Evolutionary conservation across 2,888 invertebrate species (phyloP).

Genomic region (Catotricha subobsoleta): DNA sequence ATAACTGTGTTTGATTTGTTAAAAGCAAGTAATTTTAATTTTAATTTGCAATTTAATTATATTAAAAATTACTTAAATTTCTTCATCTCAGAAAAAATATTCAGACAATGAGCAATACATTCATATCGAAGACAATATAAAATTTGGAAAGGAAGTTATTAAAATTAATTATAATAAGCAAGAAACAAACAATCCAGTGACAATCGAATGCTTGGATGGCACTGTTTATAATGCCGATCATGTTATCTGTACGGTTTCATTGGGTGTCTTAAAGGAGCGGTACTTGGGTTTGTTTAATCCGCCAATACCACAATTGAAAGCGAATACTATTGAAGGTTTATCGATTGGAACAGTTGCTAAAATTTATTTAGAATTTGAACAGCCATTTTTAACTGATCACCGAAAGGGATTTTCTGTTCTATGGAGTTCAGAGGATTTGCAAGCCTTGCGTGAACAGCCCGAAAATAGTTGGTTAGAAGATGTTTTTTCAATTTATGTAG

Average conservation of each 20-base stretch:
- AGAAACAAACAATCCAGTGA: no score
- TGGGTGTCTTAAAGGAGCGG: constrained; percentile 41
- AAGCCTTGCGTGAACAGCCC: neutral
- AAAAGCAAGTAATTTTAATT: no score
- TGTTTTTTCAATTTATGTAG: constrained; percentile 47
- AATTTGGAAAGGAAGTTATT: constrained; percentile 8
- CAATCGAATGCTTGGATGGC: constrained; percentile 25
- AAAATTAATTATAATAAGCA: constrained; percentile 8
- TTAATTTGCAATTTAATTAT: no score
- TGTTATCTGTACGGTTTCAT: constrained; percentile 40
- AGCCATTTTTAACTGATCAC: constrained; percentile 39
- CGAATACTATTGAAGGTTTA: constrained; percentile 33
- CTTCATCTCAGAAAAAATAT: no score
- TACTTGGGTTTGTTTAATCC: constrained; percentile 31
- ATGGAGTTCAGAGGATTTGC: constrained; percentile 36
- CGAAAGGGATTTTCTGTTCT: constrained; percentile 36
- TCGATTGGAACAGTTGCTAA: constrained; percentile 44
- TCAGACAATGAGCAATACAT: no score
- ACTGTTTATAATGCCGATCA: constrained; percentile 35
- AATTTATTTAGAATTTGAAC: constrained; percentile 39
- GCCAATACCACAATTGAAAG: constrained; percentile 30
- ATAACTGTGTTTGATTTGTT: constrained; percentile 47
- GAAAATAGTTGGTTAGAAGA: constrained; percentile 30
- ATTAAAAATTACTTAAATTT: no score
- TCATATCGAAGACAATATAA: no score